Evolutionary conservation across 2,888 invertebrate genomes (phyloP), one percentile per base, ranked within the genome.

Genomic region (Plutella xylostella): DNA sequence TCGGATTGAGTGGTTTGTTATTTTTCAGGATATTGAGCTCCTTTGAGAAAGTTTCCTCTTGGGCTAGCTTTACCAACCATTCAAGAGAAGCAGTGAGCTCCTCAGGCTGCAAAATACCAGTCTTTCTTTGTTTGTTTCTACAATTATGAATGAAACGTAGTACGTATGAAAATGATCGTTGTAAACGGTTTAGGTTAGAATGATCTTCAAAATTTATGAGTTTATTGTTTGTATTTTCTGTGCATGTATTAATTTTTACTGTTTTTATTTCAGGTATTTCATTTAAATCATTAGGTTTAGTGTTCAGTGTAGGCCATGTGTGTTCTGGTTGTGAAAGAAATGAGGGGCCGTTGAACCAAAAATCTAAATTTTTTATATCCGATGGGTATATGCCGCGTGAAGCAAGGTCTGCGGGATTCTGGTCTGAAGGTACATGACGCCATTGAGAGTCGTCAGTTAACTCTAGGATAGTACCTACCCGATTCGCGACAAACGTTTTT

Each of bases 401-500:
- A 31, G 15, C 15, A 5, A 31, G 15, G 15, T 31, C 31, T n/a
- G 31, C 31, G 5, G 31, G 31, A 12, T 31, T 31, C 5, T 6
- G 14, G 12, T 31, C 31, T n/a, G 31, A 14, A 31, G 31, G 31
- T 31, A 42, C 33, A 25, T 42, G 30, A 14, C 31, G 42, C 33
- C 33, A 33, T 11, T 7, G 18, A 20, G 14, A 14, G 5, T 25
- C 17, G 9, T 35, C 17, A 33, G 43, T 43, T 6, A 41, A 18
- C 21, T 34, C 17, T 28, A 21, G 20, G 12, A 37, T 44, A n/a
- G 25, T 22, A 18, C 35, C 30, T 34, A 44, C 28, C 12, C 44
- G 22, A 18, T 44, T 44, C 4, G 37, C 28, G 3, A 44, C 44
- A 22, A 44, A 44, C 4, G 28, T 17, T 17, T 44, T 44, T 35